Base-by-base conservation (phyloP, 2,888 invertebrate species). In the Limenitis camilla region DNA sequence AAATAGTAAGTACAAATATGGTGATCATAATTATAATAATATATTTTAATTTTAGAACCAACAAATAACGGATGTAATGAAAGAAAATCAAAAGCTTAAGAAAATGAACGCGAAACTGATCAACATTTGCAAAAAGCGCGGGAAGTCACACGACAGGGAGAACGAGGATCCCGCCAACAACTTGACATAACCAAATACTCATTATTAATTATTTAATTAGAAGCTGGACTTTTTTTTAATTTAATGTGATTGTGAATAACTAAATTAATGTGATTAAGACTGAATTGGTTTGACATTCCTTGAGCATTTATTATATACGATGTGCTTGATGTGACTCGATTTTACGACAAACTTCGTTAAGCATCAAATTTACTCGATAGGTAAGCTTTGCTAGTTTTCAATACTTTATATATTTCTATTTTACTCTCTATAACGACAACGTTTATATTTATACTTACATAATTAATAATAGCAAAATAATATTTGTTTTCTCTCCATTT, bases 81-180 rank as follows among this genome's bases (percentile, higher is more conserved):
- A 78, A 59, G 86, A 82, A 64, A 84, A 89, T 57, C 72, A 81
- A 42, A 88, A 86, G 67, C 66, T 89, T 9, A 88, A 88, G 66
- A 88, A 78, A 54, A 78, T 86, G 1, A 88, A 88, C 40, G 72
- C 75, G 0, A 78, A 81, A 42, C 70, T 90, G 44, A 75, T 88
- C 11, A 72, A 68, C 5, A 65, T 89, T 30, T 90, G 89, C 60
- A 86, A 85, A 59, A 81, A 81, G 55, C 76, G 89, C 41, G 76
- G 76, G 31, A 81, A 82, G 58, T 63, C 66, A 1, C 39, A 56
- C 0, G 78, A 82, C 56, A 66, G 74, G 30, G 84, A 83, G 35
- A 83, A 82, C 49, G 76, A 77, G 31, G 80, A 82, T 32, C 74
- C 78, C 0, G 58, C 69, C n/a, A n/a, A 36, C 35, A 45, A 11